Percentiles rank a stretch among this genome's conserved stretches.
Evolutionary conservation across 2,888 invertebrate genomes (phyloP).

Genomic region (Cataglyphis livida): DNA sequence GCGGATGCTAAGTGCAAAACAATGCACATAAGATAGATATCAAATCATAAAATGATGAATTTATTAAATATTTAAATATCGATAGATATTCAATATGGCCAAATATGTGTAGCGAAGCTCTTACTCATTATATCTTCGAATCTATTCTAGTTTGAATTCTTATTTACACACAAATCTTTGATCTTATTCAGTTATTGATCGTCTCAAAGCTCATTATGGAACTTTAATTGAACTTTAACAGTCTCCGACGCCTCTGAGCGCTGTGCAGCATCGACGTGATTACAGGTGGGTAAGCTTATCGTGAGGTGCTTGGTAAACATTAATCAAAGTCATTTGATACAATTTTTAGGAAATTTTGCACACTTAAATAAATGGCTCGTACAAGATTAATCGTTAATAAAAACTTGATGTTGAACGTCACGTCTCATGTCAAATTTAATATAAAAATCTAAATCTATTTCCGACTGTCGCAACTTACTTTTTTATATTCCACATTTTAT

Average conservation of each 20-base stretch:
- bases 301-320: not conserved
- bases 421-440: not conserved
- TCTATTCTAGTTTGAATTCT: not conserved
- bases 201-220: conserved; percentile 33
- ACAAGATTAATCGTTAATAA: not conserved
- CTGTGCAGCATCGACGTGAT: not conserved
- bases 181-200: conserved; percentile 20
- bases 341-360: not conserved
- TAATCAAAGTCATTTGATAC: conserved; percentile 8
- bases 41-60: not conserved
- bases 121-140: not conserved
- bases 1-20: not conserved
- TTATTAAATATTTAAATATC: not conserved
- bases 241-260: not conserved
- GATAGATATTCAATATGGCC: not conserved
- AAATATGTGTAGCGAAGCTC: not conserved
- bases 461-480: not conserved
- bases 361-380: conserved; percentile 1
- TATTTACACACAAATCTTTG: conserved; percentile 14
- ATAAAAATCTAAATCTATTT: not conserved
- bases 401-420: not conserved
- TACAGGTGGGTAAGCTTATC: conserved; percentile 13
- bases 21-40: not conserved
- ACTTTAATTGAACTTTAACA: conserved; percentile 35
- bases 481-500: not conserved